These are phyloP conservation scores for Cebidichthys violaceus DNA, from an alignment of 2,113 vertebrate species.

Conservation along the genomic window DNA sequence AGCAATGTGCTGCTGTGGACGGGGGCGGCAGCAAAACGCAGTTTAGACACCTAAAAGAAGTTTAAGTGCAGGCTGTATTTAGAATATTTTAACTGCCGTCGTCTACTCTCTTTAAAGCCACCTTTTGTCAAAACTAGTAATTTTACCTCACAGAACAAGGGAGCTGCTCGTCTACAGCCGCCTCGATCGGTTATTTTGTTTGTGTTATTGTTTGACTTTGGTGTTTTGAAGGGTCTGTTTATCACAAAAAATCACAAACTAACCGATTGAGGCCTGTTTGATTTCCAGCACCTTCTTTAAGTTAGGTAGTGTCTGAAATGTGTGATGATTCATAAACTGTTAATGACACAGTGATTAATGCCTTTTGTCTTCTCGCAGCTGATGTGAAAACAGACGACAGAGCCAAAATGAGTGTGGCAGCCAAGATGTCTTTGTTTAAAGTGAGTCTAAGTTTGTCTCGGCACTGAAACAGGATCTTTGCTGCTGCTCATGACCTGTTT, in stretches of 20 bases:
- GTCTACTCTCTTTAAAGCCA: neutral
- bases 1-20: neutral
- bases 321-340: neutral
- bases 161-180: neutral
- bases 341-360: conserved; percentile 7
- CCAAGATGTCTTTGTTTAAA: conserved; percentile 89
- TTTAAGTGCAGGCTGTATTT: neutral
- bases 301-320: neutral
- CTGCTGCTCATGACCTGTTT: conserved; percentile 22
- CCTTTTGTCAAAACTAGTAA: neutral
- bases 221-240: no score
- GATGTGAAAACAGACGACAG: conserved; percentile 84
- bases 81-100: neutral
- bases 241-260: no score
- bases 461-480: conserved; percentile 24
- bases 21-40: neutral
- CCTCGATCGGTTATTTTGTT: no score
- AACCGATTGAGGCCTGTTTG: neutral
- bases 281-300: neutral
- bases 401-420: conserved; percentile 86
- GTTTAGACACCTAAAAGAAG: neutral
- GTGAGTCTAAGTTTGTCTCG: conserved; percentile 61
- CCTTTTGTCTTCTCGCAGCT: conserved; percentile 54
- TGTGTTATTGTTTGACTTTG: no score
- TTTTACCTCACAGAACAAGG: neutral